Conservation (phyloP, 2,113 vertebrate species). For the Jacana jacana region DNA sequence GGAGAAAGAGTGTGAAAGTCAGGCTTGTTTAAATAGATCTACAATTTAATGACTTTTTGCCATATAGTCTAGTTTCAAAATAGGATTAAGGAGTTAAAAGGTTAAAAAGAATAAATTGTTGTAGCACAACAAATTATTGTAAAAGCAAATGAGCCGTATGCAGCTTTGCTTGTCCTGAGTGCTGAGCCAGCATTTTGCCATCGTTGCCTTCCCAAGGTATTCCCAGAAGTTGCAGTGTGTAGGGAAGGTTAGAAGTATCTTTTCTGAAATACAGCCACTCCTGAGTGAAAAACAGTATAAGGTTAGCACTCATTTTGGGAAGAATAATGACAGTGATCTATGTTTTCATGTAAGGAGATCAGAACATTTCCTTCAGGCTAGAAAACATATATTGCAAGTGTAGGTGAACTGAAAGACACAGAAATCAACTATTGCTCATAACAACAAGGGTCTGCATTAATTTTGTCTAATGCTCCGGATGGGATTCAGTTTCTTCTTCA, state of each 20-base stretch:
- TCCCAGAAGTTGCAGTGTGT: neutral
- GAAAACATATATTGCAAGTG: neutral
- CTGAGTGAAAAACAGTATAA: neutral
- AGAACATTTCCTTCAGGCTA: neutral
- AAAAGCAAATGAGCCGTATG: neutral
- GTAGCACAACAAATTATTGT: neutral
- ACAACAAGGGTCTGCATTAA: neutral
- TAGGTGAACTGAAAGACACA: neutral
- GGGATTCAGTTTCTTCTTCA: neutral
- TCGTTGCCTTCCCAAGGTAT: neutral
- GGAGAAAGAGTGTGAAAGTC: neutral
- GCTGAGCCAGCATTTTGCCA: neutral
- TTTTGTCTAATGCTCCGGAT: neutral
- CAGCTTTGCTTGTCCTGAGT: neutral
- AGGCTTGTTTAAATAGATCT: neutral
- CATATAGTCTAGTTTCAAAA: neutral
- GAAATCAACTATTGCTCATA: neutral
- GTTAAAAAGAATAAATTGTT: conserved; percentile 3
- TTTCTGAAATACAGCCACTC: neutral
- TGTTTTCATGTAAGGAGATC: neutral
- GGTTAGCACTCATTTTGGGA: neutral
- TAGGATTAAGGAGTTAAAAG: neutral
- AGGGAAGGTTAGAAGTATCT: neutral
- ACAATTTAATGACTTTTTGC: neutral
- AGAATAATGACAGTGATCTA: neutral